Evolutionary conservation across 2,888 invertebrate genomes (phyloP).

Genomic region (Eristalis intricaria): DNA sequence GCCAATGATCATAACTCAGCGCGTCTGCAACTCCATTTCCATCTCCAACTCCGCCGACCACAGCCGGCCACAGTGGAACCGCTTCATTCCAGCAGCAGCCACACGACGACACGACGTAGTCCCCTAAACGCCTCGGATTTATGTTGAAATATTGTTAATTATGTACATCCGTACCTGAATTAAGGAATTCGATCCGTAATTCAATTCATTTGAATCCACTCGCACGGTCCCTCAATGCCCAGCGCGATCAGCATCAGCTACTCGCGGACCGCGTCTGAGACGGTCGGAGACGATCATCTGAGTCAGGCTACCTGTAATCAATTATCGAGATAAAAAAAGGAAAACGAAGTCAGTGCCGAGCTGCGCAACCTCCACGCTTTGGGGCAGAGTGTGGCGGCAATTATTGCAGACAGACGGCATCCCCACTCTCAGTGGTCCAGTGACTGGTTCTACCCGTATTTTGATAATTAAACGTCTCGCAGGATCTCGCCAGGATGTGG

Average conservation of each 20-base stretch:
- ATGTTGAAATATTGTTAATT: slow-evolving; percentile 71
- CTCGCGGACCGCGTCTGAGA: background rate
- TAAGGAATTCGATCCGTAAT: slow-evolving; percentile 69
- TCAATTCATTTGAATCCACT: slow-evolving; percentile 66
- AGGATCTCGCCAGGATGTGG: slow-evolving; percentile 41
- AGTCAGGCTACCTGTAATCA: slow-evolving; percentile 68
- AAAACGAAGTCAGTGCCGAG: slow-evolving; percentile 1
- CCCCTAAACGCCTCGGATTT: slow-evolving; percentile 60
- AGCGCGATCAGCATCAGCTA: slow-evolving; percentile 2
- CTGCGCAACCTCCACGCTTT: background rate
- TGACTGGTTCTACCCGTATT: slow-evolving; percentile 37
- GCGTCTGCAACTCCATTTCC: slow-evolving; percentile 23
- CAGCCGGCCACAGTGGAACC: background rate
- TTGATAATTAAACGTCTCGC: slow-evolving; percentile 61
- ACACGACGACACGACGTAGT: slow-evolving; percentile 8
- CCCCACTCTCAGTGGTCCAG: slow-evolving; percentile 6
- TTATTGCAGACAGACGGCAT: slow-evolving; percentile 44
- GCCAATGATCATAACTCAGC: slow-evolving; percentile 53
- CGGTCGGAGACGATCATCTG: background rate
- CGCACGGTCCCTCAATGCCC: slow-evolving; percentile 22
- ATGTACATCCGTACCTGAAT: slow-evolving; percentile 51
- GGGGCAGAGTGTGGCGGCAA: slow-evolving; percentile 57
- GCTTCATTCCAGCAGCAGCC: slow-evolving; percentile 2
- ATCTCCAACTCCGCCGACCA: background rate
- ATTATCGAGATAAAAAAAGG: slow-evolving; percentile 61